Conservation (phyloP, 2,888 invertebrate genomes). For the Melolontha melolontha region DNA sequence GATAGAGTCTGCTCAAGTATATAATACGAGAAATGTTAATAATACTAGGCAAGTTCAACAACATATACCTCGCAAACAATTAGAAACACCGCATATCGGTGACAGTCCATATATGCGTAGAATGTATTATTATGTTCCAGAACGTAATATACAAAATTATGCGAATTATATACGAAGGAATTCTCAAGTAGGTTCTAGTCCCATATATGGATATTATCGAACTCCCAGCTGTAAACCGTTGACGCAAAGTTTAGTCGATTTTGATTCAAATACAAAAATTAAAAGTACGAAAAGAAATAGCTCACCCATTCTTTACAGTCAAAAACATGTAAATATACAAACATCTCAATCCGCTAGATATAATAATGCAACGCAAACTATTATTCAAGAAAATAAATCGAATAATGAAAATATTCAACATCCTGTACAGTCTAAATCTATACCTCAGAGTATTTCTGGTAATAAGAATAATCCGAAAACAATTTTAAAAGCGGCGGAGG, state of each 20-base stretch:
- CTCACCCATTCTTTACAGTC: constrained; percentile 16
- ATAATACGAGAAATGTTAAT: too few species aligned
- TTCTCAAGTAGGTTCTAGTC: constrained; percentile 8
- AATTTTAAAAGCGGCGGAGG: neutral
- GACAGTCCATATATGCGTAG: constrained; percentile 12
- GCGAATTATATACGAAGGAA: constrained; percentile 32
- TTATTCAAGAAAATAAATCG: neutral
- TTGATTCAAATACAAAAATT: constrained; percentile 16
- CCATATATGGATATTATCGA: constrained; percentile 29
- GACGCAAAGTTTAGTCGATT: constrained; percentile 31
- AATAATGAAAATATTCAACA: neutral
- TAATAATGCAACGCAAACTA: constrained; percentile 28
- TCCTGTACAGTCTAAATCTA: too few species aligned
- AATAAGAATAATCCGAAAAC: constrained; percentile 6
- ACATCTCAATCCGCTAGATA: constrained; percentile 17
- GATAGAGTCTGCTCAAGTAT: too few species aligned
- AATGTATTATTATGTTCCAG: constrained; percentile 40
- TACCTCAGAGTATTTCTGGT: neutral
- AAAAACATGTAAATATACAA: constrained; percentile 27
- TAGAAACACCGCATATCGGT: constrained; percentile 11
- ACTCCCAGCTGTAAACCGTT: constrained; percentile 19
- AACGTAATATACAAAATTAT: constrained; percentile 28
- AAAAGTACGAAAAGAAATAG: constrained; percentile 20
- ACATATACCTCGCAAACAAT: neutral
- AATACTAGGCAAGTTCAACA: too few species aligned